These are phyloP conservation scores for Dicranocentrus wangi DNA, from an alignment of 2,888 invertebrate genomes.

Conservation along the genomic window DNA sequence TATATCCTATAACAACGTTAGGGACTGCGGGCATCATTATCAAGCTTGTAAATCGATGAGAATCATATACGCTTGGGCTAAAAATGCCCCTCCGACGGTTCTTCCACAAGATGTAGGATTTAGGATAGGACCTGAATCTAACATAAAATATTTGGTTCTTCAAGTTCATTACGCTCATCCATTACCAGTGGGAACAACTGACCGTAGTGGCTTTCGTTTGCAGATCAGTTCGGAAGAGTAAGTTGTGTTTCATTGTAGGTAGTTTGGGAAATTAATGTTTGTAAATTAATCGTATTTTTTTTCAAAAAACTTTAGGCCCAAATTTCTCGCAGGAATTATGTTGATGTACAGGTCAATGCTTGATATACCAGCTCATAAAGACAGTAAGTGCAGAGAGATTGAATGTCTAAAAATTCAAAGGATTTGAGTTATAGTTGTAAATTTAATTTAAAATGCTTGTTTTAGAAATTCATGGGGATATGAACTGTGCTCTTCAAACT, in stretches of 20 bases:
- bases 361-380: conserved; percentile 68
- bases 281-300: too few species aligned
- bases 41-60: conserved; percentile 75
- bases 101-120: conserved; percentile 78
- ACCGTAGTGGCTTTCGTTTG: conserved; percentile 70
- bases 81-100: conserved; percentile 78
- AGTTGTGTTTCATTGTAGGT: too few species aligned
- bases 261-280: too few species aligned
- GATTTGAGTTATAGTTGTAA: too few species aligned
- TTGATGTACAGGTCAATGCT: conserved; percentile 67
- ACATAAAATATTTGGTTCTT: conserved; percentile 77
- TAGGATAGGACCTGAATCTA: conserved; percentile 77
- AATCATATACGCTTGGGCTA: conserved; percentile 80
- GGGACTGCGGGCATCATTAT: conserved; percentile 77
- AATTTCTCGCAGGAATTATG: conserved; percentile 72
- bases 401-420: too few species aligned
- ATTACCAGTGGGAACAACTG: conserved; percentile 71
- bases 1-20: conserved; percentile 68
- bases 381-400: conserved; percentile 66
- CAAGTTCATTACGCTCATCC: conserved; percentile 78
- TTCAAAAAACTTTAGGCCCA: conserved; percentile 68
- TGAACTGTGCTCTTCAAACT: conserved; percentile 76
- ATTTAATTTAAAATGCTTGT: too few species aligned
- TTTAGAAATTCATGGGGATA: conserved; percentile 76
- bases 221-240: conserved; percentile 68